Percentiles rank a stretch among this genome's conserved stretches.
phyloP scores from a whole-genome alignment of 2,113 vertebrate species.

The Acrocephalus kingi region DNA sequence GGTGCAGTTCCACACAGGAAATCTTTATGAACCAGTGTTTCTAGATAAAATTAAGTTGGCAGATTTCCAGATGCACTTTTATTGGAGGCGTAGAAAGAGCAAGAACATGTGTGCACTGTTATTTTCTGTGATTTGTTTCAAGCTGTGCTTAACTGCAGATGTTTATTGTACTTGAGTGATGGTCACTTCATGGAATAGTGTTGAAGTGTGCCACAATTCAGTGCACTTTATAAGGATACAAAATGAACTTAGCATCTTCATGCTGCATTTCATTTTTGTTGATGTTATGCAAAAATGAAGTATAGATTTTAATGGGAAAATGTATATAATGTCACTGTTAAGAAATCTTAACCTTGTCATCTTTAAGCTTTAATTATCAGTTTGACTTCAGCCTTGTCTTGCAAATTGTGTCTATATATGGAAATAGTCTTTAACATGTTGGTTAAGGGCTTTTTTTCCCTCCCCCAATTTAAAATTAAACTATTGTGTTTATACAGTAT shows the following conservation, averaged over 20 bases:
- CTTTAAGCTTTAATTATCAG: not conserved
- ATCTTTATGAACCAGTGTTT: not conserved
- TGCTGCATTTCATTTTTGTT: not conserved
- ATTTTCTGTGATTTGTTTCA: not conserved
- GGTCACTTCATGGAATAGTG: not conserved
- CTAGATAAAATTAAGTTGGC: constrained; percentile 1
- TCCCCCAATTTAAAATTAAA: not conserved
- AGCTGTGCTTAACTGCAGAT: not conserved
- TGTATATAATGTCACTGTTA: not conserved
- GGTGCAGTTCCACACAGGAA: constrained; percentile 4
- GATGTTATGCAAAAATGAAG: not conserved
- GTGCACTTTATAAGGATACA: not conserved
- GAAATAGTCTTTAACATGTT: not conserved
- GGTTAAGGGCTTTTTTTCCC: not conserved
- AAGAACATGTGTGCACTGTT: not conserved
- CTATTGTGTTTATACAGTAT: not conserved
- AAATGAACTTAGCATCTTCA: not conserved
- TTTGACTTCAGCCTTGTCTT: not conserved
- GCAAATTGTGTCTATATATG: not conserved
- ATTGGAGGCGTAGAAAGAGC: not conserved
- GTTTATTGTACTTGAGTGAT: not conserved
- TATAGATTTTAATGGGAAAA: not conserved
- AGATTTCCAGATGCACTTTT: not conserved
- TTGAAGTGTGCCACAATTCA: not conserved
- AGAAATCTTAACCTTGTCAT: not conserved